Percentiles rank a stretch among this genome's conserved stretches.
Conservation (phyloP, 2,888 invertebrate genomes). For the Epinotia ramella region DNA sequence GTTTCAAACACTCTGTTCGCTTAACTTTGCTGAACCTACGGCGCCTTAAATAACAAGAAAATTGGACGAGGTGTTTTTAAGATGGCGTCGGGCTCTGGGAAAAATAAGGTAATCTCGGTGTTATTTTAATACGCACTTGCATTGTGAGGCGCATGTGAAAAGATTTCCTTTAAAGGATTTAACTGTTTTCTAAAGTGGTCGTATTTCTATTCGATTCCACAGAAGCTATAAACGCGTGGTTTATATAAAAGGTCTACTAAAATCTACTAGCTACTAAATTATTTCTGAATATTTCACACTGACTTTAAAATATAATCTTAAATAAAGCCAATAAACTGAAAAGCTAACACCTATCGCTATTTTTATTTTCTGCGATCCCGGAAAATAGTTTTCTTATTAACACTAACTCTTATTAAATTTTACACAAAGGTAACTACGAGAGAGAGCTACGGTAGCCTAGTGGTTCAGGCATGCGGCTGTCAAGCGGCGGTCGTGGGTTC, state of each 20-base stretch:
- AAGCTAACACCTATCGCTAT: no score
- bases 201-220: not conserved
- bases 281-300: not conserved
- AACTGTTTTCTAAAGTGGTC: not conserved
- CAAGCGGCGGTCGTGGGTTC: no score
- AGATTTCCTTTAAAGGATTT: not conserved
- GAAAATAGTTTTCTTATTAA: no score
- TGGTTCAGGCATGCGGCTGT: no score
- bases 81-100: not conserved
- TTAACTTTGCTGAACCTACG: no score
- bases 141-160: not conserved
- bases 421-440: no score
- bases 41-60: constrained; percentile 24
- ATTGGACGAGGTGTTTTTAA: not conserved
- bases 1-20: no score
- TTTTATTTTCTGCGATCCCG: no score
- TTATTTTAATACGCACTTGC: not conserved
- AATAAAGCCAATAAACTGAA: no score
- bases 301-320: no score
- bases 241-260: not conserved
- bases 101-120: not conserved
- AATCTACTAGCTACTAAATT: not conserved
- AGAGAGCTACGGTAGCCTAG: no score
- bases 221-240: not conserved
- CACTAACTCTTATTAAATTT: no score